These are phyloP conservation scores for Genyomyrus donnyi DNA, from an alignment of 2,113 vertebrate genomes.

Conservation along the genomic window DNA sequence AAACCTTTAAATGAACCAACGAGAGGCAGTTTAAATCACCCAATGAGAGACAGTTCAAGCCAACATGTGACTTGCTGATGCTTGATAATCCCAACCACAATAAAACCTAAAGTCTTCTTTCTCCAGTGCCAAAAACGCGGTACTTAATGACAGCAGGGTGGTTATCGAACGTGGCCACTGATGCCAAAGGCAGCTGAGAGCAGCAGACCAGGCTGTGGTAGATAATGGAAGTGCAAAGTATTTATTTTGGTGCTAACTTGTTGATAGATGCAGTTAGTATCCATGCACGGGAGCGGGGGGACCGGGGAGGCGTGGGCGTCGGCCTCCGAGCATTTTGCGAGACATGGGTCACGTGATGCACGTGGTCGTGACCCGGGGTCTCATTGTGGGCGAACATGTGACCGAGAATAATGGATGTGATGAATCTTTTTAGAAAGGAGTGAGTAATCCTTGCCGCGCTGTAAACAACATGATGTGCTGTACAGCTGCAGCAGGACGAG, in stretches of 20 bases:
- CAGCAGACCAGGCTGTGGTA: not conserved
- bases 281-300: not conserved
- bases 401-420: not conserved
- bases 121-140: not conserved
- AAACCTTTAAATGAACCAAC: not conserved
- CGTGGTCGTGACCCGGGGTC: not conserved
- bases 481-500: not conserved
- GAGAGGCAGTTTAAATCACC: not conserved
- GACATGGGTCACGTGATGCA: not conserved
- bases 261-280: not conserved
- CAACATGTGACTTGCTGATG: not conserved
- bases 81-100: not conserved
- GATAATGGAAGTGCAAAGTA: not conserved
- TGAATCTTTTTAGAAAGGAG: not conserved
- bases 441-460: not conserved
- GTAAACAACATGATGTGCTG: not conserved
- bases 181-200: not conserved
- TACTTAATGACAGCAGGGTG: not conserved
- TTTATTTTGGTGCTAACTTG: not conserved
- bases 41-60: not conserved
- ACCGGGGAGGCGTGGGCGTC: not conserved
- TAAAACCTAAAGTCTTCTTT: not conserved
- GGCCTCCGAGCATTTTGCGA: too few species aligned
- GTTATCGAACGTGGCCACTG: not conserved
- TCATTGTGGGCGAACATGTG: not conserved